Evolutionary conservation across 2,797 vertebrate genomes (phyloP).

Genomic region (Gila robusta): DNA sequence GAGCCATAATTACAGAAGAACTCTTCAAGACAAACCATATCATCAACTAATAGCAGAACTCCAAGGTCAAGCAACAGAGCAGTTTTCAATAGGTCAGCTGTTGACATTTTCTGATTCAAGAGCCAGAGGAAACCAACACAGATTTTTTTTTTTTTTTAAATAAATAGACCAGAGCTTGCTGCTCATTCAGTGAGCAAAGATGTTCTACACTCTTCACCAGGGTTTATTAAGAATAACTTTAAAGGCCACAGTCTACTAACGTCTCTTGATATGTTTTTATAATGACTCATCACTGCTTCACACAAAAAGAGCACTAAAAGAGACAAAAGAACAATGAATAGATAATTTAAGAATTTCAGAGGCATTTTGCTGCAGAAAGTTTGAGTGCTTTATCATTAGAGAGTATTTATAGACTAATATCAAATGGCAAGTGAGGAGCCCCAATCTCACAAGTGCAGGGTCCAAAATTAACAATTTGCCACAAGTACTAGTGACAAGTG

Average conservation of each 20-base stretch:
- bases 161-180: neutral
- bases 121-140: conserved; percentile 61
- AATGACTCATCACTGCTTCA: conserved; percentile 12
- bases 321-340: conserved; percentile 6
- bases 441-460: neutral
- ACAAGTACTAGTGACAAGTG: neutral
- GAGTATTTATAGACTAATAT: neutral
- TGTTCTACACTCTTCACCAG: conserved; percentile 21
- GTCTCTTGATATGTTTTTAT: conserved; percentile 25
- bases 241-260: conserved; percentile 60
- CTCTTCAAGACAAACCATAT: neutral
- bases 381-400: conserved; percentile 3
- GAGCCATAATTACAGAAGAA: neutral
- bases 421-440: neutral
- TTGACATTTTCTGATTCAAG: conserved; percentile 63
- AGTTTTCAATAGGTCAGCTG: conserved; percentile 66
- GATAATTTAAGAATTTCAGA: neutral
- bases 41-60: conserved; percentile 22
- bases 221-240: conserved; percentile 40
- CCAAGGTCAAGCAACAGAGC: conserved; percentile 49
- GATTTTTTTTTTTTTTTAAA: neutral
- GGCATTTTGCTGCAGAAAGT: neutral
- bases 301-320: neutral
- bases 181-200: conserved; percentile 33
- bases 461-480: neutral